These are phyloP conservation scores for Echeneis naucrates DNA, from an alignment of 2,797 vertebrate species.

Conservation along the genomic window DNA sequence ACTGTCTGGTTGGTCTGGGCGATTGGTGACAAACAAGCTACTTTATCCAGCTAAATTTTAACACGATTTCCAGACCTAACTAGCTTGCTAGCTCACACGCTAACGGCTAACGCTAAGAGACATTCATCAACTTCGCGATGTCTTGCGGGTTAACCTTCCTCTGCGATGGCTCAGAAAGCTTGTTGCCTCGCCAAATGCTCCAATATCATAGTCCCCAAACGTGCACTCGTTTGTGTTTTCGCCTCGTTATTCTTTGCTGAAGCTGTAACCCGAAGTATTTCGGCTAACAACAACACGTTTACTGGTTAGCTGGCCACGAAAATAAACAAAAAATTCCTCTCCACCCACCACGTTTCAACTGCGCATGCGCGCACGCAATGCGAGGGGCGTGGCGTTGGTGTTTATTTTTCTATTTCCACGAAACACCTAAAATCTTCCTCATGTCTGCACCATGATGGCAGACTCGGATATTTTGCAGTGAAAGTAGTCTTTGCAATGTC, in stretches of 20 bases:
- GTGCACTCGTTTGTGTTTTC: background rate
- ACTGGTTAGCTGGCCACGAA: constrained; percentile 59
- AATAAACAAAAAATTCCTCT: constrained; percentile 74
- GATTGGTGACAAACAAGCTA: background rate
- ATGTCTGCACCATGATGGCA: background rate
- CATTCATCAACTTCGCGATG: constrained; percentile 40
- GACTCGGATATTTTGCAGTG: no score
- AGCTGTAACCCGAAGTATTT: background rate
- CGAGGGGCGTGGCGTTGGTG: constrained; percentile 58
- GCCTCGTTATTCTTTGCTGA: no score
- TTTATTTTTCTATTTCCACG: background rate
- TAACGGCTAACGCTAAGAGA: constrained; percentile 57
- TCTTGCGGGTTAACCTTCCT: constrained; percentile 33
- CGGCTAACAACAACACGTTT: constrained; percentile 12
- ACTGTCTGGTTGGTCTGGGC: background rate
- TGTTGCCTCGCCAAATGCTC: background rate
- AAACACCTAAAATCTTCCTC: no score
- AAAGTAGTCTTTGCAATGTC: rapidly evolving
- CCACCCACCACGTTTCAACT: constrained; percentile 58
- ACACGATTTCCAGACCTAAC: background rate
- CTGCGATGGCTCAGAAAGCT: background rate
- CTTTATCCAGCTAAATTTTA: background rate
- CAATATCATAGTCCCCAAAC: background rate
- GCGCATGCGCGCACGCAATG: constrained; percentile 47
- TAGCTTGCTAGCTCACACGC: constrained; percentile 37